A percentile compares a stretch with the other conserved stretches of the same genome.
These are phyloP conservation scores for Ochropleura plecta DNA, from an alignment of 2,888 invertebrate species.

Conservation along the genomic window DNA sequence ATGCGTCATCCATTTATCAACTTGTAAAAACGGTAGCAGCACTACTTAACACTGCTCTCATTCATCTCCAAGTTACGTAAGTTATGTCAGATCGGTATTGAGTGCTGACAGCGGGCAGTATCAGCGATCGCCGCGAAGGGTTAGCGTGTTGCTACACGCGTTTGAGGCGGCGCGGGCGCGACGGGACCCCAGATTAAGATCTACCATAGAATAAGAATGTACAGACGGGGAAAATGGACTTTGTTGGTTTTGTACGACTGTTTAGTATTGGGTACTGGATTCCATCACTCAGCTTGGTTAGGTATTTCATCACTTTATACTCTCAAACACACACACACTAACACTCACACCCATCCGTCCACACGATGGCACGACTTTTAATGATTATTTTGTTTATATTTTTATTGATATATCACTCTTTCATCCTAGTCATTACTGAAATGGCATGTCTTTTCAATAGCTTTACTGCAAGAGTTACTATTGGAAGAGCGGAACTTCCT, in stretches of 20 bases:
- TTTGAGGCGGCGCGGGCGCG: slow-evolving; percentile 51
- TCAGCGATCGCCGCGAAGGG: slow-evolving; percentile 37
- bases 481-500: too few species aligned
- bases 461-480: too few species aligned
- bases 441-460: too few species aligned
- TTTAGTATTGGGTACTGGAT: not conserved
- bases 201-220: slow-evolving; percentile 43
- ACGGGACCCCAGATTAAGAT: slow-evolving; percentile 64
- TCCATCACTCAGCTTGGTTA: not conserved
- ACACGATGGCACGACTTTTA: too few species aligned
- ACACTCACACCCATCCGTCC: too few species aligned
- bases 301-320: too few species aligned
- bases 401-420: too few species aligned
- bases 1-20: not conserved
- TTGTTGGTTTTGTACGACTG: not conserved
- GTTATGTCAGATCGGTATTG: slow-evolving; percentile 50
- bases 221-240: not conserved
- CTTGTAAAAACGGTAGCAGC: not conserved
- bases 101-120: slow-evolving; percentile 60
- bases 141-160: slow-evolving; percentile 55
- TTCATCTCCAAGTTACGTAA: slow-evolving; percentile 46
- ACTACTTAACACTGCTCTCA: slow-evolving; percentile 28
- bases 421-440: too few species aligned
- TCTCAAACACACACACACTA: too few species aligned
- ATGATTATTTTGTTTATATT: too few species aligned